Evolutionary conservation across 2,113 vertebrate genomes (phyloP).

Genomic region (Pangasianodon gigas): DNA sequence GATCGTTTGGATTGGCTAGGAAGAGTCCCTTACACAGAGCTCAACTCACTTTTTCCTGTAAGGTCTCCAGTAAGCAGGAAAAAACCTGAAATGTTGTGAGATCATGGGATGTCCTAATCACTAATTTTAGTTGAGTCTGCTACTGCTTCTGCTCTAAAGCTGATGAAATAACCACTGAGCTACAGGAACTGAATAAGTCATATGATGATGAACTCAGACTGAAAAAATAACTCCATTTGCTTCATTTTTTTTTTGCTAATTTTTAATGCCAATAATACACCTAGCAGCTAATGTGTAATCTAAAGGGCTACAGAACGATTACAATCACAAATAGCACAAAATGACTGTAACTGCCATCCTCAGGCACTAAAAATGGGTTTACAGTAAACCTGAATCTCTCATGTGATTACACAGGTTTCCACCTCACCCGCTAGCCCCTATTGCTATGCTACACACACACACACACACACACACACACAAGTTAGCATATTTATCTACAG

Average conservation of each 20-base stretch:
- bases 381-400: slow-evolving; percentile 12
- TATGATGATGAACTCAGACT: background rate
- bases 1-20: background rate
- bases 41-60: slow-evolving; percentile 17
- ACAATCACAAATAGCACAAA: slow-evolving; percentile 21
- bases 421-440: background rate
- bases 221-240: background rate
- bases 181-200: background rate
- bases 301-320: slow-evolving; percentile 30
- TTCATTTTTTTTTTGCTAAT: background rate
- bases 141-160: background rate
- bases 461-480: slow-evolving; percentile 20
- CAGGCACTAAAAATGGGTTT: slow-evolving; percentile 14
- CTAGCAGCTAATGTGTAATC: slow-evolving; percentile 19
- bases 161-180: background rate
- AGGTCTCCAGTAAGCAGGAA: background rate
- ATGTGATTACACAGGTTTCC: slow-evolving; percentile 26
- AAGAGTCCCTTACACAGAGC: background rate
- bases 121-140: slow-evolving; percentile 6
- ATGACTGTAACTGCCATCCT: slow-evolving; percentile 26
- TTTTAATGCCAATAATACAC: background rate
- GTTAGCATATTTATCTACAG: slow-evolving; percentile 32
- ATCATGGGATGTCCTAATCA: slow-evolving; percentile 33
- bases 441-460: slow-evolving; percentile 13
- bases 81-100: background rate